Percentiles rank a stretch among this genome's conserved stretches.
Conservation (phyloP, 2,797 vertebrate genomes). For the Huso huso region DNA sequence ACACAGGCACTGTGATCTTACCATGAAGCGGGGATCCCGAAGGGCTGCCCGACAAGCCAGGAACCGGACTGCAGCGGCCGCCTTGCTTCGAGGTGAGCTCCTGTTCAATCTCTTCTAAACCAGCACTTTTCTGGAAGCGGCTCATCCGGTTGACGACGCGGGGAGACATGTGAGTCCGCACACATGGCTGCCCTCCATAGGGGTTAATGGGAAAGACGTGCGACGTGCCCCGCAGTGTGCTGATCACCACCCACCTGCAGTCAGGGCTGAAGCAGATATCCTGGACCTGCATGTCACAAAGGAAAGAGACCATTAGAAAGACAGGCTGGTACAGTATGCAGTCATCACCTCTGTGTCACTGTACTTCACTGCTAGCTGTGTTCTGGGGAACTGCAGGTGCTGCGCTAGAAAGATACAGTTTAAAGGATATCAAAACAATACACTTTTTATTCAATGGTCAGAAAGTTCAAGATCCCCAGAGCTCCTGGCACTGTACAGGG, state of each 20-base stretch:
- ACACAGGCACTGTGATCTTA: slow-evolving; percentile 42
- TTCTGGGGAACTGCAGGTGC: too few species aligned
- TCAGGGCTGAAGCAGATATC: slow-evolving; percentile 97
- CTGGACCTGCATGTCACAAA: slow-evolving; percentile 68
- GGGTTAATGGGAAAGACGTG: slow-evolving; percentile 94
- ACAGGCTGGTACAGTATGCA: background rate
- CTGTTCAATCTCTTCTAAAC: slow-evolving; percentile 93
- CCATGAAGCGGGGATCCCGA: slow-evolving; percentile 88
- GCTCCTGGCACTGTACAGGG: too few species aligned
- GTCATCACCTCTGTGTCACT: background rate
- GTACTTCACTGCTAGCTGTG: background rate
- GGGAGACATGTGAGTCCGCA: slow-evolving; percentile 92
- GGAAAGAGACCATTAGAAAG: too few species aligned
- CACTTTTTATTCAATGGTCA: background rate
- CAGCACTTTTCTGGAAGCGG: slow-evolving; percentile 95
- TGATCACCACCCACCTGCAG: slow-evolving; percentile 93
- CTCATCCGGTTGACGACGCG: slow-evolving; percentile 95
- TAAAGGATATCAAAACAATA: background rate
- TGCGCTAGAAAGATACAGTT: background rate
- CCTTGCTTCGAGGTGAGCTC: slow-evolving; percentile 81
- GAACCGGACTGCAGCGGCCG: slow-evolving; percentile 87
- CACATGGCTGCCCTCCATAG: slow-evolving; percentile 85
- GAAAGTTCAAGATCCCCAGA: background rate
- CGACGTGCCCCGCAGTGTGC: slow-evolving; percentile 89
- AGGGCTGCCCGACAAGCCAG: slow-evolving; percentile 87